These are phyloP conservation scores for Cephalotes varians DNA, from an alignment of 2,888 invertebrate genomes.

Conservation along the genomic window DNA sequence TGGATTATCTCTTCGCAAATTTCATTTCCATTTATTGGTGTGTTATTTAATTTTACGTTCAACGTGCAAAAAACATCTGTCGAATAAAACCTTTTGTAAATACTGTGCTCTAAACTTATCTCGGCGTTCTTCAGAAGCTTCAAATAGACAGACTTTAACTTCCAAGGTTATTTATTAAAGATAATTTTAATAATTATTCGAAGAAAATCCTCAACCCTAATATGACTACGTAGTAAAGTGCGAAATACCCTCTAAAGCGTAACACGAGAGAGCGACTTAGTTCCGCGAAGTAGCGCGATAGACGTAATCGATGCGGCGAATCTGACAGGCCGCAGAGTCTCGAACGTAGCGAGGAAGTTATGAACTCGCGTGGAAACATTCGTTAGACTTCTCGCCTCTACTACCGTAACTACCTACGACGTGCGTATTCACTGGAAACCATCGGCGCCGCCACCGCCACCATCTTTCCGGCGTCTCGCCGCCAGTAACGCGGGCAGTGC, in stretches of 20 bases:
- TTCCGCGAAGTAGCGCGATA: constrained; percentile 3
- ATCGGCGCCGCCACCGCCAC: constrained; percentile 25
- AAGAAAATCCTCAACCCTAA: background rate
- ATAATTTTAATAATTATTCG: background rate
- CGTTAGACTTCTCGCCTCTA: constrained; percentile 35
- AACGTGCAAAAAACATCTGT: background rate
- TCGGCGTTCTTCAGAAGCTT: background rate
- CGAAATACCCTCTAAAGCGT: background rate
- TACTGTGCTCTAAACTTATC: background rate
- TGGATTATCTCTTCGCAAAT: background rate
- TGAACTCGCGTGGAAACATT: constrained; percentile 32
- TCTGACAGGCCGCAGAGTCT: constrained; percentile 12
- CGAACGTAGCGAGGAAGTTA: constrained; percentile 21
- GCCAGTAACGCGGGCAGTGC: constrained; percentile 24
- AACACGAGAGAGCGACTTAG: constrained; percentile 4
- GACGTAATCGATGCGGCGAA: constrained; percentile 41
- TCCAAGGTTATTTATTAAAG: background rate
- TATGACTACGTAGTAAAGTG: background rate
- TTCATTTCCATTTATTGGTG: background rate
- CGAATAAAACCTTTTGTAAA: background rate
- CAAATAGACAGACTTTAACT: background rate
- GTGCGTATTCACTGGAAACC: constrained; percentile 28
- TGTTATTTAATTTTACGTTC: background rate
- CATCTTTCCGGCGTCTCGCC: constrained; percentile 48
- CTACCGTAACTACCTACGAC: constrained; percentile 10